phyloP scores from a whole-genome alignment of 2,888 invertebrate genomes.

The Thera obeliscata region DNA sequence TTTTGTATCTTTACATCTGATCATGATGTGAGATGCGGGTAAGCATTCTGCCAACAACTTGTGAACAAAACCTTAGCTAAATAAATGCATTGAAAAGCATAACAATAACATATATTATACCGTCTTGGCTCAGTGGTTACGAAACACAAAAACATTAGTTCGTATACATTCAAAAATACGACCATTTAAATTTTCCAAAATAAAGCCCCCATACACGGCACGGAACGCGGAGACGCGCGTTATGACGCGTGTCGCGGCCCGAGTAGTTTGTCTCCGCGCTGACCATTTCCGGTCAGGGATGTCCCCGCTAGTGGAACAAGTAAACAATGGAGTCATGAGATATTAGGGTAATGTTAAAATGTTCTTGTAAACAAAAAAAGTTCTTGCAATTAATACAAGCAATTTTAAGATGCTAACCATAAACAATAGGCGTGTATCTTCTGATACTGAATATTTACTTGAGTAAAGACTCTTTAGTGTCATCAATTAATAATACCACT shows the following conservation, averaged over 20 bases:
- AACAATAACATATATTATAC: constrained; percentile 6
- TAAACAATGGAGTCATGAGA: constrained; percentile 38
- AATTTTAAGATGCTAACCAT: too few relatives aligned
- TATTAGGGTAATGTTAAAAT: background rate
- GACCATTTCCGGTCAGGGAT: constrained; percentile 74
- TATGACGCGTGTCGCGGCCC: constrained; percentile 78
- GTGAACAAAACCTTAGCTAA: background rate
- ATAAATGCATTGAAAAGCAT: background rate
- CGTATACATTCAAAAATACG: constrained; percentile 10
- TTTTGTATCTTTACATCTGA: too few relatives aligned
- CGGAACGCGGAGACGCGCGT: constrained; percentile 53
- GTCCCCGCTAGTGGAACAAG: constrained; percentile 52
- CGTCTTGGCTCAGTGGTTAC: constrained; percentile 10
- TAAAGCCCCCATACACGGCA: constrained; percentile 34
- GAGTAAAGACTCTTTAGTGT: too few relatives aligned
- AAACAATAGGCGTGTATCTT: too few relatives aligned
- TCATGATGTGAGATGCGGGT: too few relatives aligned
- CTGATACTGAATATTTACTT: too few relatives aligned
- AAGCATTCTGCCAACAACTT: background rate
- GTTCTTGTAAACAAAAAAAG: too few relatives aligned
- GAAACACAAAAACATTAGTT: background rate
- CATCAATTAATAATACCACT: too few relatives aligned
- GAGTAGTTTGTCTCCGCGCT: constrained; percentile 75
- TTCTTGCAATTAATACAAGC: too few relatives aligned
- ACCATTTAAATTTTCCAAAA: constrained; percentile 32